Evolutionary conservation across 2,888 invertebrate genomes (phyloP).

Genomic region (Pollenia angustigena): DNA sequence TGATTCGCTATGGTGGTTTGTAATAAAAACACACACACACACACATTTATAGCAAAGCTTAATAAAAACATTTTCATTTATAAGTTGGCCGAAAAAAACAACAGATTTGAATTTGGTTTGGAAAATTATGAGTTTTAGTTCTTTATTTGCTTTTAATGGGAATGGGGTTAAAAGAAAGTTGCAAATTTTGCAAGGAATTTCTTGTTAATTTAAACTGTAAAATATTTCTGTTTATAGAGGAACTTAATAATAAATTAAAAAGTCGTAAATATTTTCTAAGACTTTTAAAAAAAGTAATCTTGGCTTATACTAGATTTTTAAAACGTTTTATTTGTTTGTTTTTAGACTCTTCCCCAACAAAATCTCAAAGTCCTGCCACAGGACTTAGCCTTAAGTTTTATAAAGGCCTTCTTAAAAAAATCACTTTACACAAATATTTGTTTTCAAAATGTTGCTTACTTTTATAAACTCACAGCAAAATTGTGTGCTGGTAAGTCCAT

Average conservation of each 20-base stretch:
- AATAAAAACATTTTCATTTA: constrained; percentile 45
- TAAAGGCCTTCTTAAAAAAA: too few relatives aligned
- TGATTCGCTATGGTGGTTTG: constrained; percentile 36
- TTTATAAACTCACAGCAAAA: too few relatives aligned
- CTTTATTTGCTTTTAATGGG: constrained; percentile 58
- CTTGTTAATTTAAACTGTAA: neutral
- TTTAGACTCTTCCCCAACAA: too few relatives aligned
- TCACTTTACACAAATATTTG: too few relatives aligned
- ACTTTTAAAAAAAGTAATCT: too few relatives aligned
- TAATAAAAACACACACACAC: constrained; percentile 31
- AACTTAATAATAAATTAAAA: neutral
- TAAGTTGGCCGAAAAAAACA: constrained; percentile 28
- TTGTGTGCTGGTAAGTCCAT: too few relatives aligned
- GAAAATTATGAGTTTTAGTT: constrained; percentile 61
- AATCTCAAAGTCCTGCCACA: too few relatives aligned
- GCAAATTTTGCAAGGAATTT: neutral
- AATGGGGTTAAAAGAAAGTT: constrained; percentile 72
- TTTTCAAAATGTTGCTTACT: too few relatives aligned
- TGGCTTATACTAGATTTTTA: too few relatives aligned
- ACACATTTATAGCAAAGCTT: constrained; percentile 3
- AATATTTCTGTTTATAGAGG: neutral
- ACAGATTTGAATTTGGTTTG: constrained; percentile 66
- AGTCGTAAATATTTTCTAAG: too few relatives aligned
- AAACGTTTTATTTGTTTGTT: too few relatives aligned
- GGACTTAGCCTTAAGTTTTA: too few relatives aligned